Evolutionary conservation across 2,888 invertebrate genomes (phyloP).

Genomic region (Rutpela maculata): DNA sequence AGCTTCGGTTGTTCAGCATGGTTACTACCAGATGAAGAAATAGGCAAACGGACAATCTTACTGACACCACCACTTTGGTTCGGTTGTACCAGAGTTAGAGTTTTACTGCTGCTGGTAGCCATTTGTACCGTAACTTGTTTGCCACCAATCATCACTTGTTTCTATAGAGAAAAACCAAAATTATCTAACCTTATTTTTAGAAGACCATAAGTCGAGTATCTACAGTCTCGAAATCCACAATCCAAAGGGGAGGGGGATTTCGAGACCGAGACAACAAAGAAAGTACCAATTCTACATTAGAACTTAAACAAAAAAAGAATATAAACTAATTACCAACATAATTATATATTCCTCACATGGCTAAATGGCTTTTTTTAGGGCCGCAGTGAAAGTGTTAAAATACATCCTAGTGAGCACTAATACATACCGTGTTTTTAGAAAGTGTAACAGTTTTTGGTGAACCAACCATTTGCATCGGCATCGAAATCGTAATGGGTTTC

Average conservation of each 20-base stretch:
- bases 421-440: constrained; percentile 75
- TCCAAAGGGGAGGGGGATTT: too few relatives aligned
- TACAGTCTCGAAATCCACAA: too few relatives aligned
- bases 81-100: constrained; percentile 77
- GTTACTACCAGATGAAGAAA: constrained; percentile 66
- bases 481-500: constrained; percentile 83
- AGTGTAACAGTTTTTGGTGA: constrained; percentile 79
- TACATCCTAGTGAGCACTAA: too few relatives aligned
- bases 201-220: too few relatives aligned
- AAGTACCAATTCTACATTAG: too few relatives aligned
- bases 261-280: too few relatives aligned
- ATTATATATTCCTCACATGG: too few relatives aligned
- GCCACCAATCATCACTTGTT: constrained; percentile 81
- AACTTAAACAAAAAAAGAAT: too few relatives aligned
- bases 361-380: too few relatives aligned
- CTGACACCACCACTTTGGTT: constrained; percentile 66
- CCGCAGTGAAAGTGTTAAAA: too few relatives aligned
- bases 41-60: constrained; percentile 71
- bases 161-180: constrained; percentile 69
- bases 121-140: constrained; percentile 85
- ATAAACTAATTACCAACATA: too few relatives aligned
- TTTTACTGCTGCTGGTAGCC: constrained; percentile 78
- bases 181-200: neutral
- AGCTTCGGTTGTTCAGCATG: constrained; percentile 71
- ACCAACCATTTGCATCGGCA: constrained; percentile 75